These are phyloP conservation scores for Halictus ligatus DNA, from an alignment of 2,888 invertebrate species.

Conservation along the genomic window DNA sequence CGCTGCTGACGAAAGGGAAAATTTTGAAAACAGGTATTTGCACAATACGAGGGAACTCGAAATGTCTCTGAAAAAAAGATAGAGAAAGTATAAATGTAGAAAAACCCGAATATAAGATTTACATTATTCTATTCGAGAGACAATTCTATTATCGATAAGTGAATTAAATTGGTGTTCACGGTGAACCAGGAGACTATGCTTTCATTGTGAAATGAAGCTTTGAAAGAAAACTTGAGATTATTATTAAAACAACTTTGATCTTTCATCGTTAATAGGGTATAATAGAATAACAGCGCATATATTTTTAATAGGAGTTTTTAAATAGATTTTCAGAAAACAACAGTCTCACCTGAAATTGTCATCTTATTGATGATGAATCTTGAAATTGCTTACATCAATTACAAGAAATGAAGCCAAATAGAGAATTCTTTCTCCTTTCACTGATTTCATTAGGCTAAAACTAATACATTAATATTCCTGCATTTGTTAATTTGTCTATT, in stretches of 20 bases:
- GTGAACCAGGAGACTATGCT: not conserved
- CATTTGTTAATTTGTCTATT: too few relatives aligned
- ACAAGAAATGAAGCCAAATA: too few relatives aligned
- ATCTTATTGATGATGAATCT: too few relatives aligned
- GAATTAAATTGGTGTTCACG: not conserved
- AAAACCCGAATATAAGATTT: not conserved
- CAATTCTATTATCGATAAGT: not conserved
- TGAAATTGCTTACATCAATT: too few relatives aligned
- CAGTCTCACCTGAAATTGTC: too few relatives aligned
- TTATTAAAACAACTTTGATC: not conserved
- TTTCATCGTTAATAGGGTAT: not conserved
- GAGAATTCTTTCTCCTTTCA: too few relatives aligned
- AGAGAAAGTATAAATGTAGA: not conserved
- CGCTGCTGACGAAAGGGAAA: not conserved
- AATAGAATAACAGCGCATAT: not conserved
- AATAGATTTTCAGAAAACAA: not conserved
- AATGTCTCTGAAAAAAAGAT: not conserved
- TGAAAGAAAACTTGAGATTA: not conserved
- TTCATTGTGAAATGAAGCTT: not conserved
- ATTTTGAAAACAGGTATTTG: slow-evolving; percentile 1
- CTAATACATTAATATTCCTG: too few relatives aligned
- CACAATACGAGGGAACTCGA: not conserved
- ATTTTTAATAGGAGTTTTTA: not conserved
- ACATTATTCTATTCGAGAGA: not conserved
- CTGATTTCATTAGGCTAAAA: too few relatives aligned